Evolutionary conservation across 1,140 invertebrate genomes (phyloP).

Genomic region (Onthophagus taurus): DNA sequence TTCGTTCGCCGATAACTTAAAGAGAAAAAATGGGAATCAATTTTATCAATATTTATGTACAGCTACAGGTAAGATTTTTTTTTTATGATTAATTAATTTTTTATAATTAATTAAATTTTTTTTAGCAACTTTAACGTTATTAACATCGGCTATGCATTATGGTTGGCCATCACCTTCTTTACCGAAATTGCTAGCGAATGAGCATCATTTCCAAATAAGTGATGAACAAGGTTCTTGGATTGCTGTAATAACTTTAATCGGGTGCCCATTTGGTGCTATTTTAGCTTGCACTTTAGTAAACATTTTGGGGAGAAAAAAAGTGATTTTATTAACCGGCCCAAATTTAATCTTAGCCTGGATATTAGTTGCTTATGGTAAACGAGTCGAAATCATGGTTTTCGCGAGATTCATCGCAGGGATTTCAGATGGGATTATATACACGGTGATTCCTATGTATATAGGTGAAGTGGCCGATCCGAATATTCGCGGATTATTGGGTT

Average conservation of each 20-base stretch:
- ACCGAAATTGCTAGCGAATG: conserved; percentile 27
- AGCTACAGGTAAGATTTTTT: conserved; percentile 9
- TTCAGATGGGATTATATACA: conserved; percentile 54
- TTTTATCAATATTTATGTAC: conserved; percentile 9
- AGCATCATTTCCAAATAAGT: not conserved
- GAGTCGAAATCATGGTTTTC: conserved; percentile 42
- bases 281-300: conserved; percentile 39
- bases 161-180: conserved; percentile 31
- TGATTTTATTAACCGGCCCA: conserved; percentile 49
- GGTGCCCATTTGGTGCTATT: conserved; percentile 40
- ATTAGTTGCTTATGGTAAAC: conserved; percentile 43
- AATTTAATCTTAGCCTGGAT: conserved; percentile 51
- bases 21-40: not conserved
- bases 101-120: not conserved
- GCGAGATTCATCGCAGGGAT: conserved; percentile 49
- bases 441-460: conserved; percentile 52
- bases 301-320: conserved; percentile 55
- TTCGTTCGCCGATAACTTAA: not conserved
- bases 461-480: conserved; percentile 56
- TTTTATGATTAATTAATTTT: not conserved
- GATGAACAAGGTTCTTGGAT: conserved; percentile 45
- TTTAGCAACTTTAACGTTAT: conserved; percentile 4
- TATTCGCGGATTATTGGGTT: conserved; percentile 46
- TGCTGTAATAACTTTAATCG: conserved; percentile 32
- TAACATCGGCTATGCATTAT: conserved; percentile 25